Conservation (phyloP, 2,113 vertebrate genomes). For the Oncorhynchus gorbuscha region DNA sequence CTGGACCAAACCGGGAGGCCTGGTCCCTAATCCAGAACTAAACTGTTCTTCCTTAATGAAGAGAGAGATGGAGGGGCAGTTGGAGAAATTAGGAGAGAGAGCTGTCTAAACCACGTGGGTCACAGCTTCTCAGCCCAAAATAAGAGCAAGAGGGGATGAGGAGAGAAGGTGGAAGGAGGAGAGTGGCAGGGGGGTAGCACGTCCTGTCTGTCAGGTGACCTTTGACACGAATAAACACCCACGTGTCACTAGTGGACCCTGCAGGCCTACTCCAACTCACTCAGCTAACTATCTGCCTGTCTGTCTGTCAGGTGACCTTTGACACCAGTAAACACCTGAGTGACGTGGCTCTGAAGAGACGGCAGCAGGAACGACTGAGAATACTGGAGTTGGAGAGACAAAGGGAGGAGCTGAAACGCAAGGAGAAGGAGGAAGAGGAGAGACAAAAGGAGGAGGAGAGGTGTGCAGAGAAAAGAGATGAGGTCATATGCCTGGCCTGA, state of each 20-base stretch:
- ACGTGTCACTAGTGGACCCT: too few species aligned
- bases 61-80: background rate
- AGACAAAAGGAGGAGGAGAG: slow-evolving; percentile 86
- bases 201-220: too few species aligned
- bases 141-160: slow-evolving; percentile 1
- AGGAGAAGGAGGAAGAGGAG: slow-evolving; percentile 91
- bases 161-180: too few species aligned
- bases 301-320: slow-evolving; percentile 82
- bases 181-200: too few species aligned
- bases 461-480: slow-evolving; percentile 55
- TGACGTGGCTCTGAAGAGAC: slow-evolving; percentile 82
- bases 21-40: background rate
- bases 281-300: background rate
- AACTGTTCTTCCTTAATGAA: background rate
- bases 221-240: too few species aligned
- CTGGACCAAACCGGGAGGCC: background rate
- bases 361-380: slow-evolving; percentile 86
- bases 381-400: slow-evolving; percentile 91
- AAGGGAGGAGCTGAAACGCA: slow-evolving; percentile 87
- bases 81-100: background rate
- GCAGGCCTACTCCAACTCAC: too few species aligned
- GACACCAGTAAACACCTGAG: slow-evolving; percentile 94
- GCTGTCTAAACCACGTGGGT: slow-evolving; percentile 32
- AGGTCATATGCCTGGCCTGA: background rate
- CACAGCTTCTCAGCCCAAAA: slow-evolving; percentile 24